phyloP scores from a whole-genome alignment of 2,888 invertebrate genomes.

The Caenorhabditis sp. region DNA sequence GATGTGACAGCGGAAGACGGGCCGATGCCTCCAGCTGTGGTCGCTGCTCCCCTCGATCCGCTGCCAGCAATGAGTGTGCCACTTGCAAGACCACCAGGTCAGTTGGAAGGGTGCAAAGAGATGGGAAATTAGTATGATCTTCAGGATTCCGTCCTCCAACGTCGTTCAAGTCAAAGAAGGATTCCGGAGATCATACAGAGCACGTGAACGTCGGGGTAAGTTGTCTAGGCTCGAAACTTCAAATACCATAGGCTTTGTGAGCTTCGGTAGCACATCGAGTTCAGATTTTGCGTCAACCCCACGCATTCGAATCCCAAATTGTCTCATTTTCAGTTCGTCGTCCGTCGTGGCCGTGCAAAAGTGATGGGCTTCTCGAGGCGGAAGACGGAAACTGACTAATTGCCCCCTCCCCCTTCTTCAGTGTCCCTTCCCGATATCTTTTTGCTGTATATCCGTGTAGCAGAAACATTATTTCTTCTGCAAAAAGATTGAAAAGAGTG shows the following conservation, averaged over 20 bases:
- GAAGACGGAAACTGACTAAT: constrained; percentile 34
- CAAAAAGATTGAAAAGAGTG: constrained; percentile 3
- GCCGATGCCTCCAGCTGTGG: constrained; percentile 18
- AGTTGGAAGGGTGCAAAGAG: not conserved
- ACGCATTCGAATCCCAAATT: too few relatives aligned
- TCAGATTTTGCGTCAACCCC: not conserved
- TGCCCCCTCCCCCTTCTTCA: too few relatives aligned
- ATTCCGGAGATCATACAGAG: constrained; percentile 29
- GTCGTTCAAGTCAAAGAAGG: constrained; percentile 17
- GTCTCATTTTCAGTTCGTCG: constrained; percentile 39
- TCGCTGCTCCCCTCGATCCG: constrained; percentile 34
- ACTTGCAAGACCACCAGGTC: constrained; percentile 42
- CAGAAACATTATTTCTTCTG: too few relatives aligned
- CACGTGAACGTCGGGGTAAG: constrained; percentile 41
- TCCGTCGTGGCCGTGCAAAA: constrained; percentile 46
- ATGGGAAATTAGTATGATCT: not conserved
- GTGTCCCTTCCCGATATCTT: too few relatives aligned
- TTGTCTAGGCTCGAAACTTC: not conserved
- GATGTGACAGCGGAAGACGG: constrained; percentile 14
- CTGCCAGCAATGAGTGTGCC: constrained; percentile 40
- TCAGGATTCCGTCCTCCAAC: constrained; percentile 48
- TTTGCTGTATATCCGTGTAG: constrained; percentile 3
- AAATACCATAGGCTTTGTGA: not conserved
- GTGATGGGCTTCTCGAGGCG: constrained; percentile 53
- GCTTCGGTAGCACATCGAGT: not conserved